Base-by-base conservation (phyloP, 1,140 invertebrate genomes). In the Orchestia grillus region DNA sequence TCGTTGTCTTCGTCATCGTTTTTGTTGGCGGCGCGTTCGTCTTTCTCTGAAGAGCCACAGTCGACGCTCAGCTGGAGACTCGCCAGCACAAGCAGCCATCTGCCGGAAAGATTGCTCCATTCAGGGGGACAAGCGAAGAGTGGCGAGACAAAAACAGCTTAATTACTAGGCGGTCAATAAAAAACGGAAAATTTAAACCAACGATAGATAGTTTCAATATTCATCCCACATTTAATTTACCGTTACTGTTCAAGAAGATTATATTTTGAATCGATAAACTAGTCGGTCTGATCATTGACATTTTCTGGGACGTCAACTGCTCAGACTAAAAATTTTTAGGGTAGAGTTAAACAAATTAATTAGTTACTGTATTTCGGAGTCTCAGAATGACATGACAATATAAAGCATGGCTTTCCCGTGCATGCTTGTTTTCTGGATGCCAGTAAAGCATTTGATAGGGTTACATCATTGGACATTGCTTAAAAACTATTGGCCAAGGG, bases 31-130 rank as follows among this genome's bases (percentile, higher is more conserved):
- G 41, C 41, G 3, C n/a, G 88, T 44, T 90, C 88, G 23, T 90
- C 41, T 90, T 90, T 90, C 42, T 90, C 88, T 90, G 88, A 90
- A 4, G 88, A 90, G 88, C 43, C 88, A 44, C 88, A 90, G n/a
- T 77, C 62, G 28, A 77, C 62, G 62, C 62, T 77, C 62, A 77
- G 62, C 62, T 15, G 11, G 62, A 77, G 62, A 77, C 62, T 77
- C 11, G 62, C 62, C 62, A 77, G 62, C 62, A 77, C 62, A 77
- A 15, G 28, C 62, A 77, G 36, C 62, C 62, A 77, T 77, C 62
- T 77, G 62, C 62, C 11, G 62, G 36, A 77, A 77, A 15, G 62
- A 77, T 23, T 77, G 11, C 36, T 19, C 36, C 15, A 77, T 3
- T 77, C 62, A 19, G 11, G 62, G 36, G 11, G 62, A 77, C 28